A percentile compares a stretch with the other conserved stretches of the same genome.
phyloP scores from a whole-genome alignment of 2,888 invertebrate genomes.

The Cartodere bifasciata region DNA sequence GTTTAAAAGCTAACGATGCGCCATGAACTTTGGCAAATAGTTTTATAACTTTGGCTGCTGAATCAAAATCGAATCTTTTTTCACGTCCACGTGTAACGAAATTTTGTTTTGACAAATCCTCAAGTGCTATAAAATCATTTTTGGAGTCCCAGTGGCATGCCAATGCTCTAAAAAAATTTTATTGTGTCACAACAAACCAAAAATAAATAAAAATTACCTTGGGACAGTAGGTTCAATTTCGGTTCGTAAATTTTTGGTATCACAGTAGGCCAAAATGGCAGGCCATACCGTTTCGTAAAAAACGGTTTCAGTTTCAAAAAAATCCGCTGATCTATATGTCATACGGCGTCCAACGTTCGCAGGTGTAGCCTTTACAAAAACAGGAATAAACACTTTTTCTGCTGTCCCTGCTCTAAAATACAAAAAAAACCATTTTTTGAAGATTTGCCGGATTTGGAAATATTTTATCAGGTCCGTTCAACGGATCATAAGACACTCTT shows the following conservation, averaged over 20 bases:
- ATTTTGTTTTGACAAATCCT: constrained; percentile 31
- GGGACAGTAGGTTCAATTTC: constrained; percentile 21
- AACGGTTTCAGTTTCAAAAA: constrained; percentile 56
- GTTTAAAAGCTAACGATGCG: constrained; percentile 34
- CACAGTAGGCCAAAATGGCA: constrained; percentile 33
- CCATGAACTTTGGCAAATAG: constrained; percentile 36
- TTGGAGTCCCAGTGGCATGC: constrained; percentile 30
- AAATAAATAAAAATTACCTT: constrained; percentile 16
- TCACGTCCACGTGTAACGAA: constrained; percentile 26
- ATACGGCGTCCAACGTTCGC: constrained; percentile 47
- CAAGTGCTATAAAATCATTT: constrained; percentile 34
- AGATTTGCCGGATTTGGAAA: too few relatives aligned
- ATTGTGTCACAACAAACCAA: constrained; percentile 5
- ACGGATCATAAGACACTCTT: background rate
- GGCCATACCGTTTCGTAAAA: constrained; percentile 48
- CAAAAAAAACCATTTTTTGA: too few relatives aligned
- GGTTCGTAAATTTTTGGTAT: constrained; percentile 20
- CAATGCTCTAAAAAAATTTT: constrained; percentile 23
- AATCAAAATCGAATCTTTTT: constrained; percentile 24
- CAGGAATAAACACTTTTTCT: constrained; percentile 30
- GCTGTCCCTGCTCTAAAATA: too few relatives aligned
- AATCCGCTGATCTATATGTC: constrained; percentile 51
- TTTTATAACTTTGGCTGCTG: constrained; percentile 27
- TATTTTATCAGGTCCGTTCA: background rate
- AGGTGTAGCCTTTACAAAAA: constrained; percentile 56